A percentile compares a stretch with the other conserved stretches of the same genome.
phyloP scores from a whole-genome alignment of 2,888 invertebrate species.

The Euphydryas editha region DNA sequence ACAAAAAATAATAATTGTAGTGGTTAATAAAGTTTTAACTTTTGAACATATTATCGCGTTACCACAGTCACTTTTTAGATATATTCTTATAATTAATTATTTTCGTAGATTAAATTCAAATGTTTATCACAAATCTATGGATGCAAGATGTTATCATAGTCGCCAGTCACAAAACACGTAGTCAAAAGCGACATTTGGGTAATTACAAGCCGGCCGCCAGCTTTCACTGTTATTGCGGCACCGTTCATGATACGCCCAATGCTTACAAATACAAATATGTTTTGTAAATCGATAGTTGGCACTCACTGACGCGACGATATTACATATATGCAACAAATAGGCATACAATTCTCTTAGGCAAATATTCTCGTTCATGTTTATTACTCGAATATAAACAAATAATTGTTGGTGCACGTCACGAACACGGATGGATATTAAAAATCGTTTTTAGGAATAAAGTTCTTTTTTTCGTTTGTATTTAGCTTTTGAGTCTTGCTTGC shows the following conservation, averaged over 20 bases:
- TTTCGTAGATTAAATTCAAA: no score
- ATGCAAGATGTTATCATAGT: constrained; percentile 21
- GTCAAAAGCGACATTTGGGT: constrained; percentile 55
- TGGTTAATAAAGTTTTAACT: no score
- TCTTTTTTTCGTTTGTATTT: neutral
- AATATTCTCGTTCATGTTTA: constrained; percentile 2
- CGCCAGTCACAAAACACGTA: constrained; percentile 39
- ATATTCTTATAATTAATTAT: no score
- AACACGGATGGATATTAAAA: neutral
- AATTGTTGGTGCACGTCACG: neutral
- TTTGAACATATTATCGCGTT: no score
- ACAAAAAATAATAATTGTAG: no score
- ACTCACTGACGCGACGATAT: neutral
- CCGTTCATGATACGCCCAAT: constrained; percentile 47
- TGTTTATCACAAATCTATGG: constrained; percentile 12
- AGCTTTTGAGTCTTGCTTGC: neutral
- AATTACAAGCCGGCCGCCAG: constrained; percentile 59
- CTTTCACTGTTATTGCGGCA: constrained; percentile 60
- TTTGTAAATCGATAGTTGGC: constrained; percentile 28
- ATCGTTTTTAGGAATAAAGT: neutral
- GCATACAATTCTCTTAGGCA: neutral
- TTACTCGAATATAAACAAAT: neutral
- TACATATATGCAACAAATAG: constrained; percentile 14
- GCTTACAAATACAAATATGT: constrained; percentile 32
- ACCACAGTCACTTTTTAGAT: no score